Percentiles rank a stretch among this genome's conserved stretches.
Conservation (phyloP, 2,797 vertebrate genomes). For the Halcyon smyrnensis region DNA sequence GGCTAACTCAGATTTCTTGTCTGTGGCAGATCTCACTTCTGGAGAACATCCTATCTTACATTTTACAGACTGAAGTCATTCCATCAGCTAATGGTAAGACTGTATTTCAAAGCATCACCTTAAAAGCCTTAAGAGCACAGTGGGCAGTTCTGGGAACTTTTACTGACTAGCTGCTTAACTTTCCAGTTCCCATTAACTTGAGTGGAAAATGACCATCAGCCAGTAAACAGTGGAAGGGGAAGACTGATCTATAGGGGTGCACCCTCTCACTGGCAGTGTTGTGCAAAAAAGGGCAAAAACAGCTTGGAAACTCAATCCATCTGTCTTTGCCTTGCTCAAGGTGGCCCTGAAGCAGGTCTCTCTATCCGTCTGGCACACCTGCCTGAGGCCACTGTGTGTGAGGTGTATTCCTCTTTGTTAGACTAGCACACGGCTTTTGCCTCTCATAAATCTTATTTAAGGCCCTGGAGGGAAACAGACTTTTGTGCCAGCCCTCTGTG, state of each 20-base stretch:
- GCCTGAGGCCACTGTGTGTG: neutral
- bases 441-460: neutral
- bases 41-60: conserved; percentile 78
- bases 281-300: neutral
- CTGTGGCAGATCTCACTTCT: conserved; percentile 70
- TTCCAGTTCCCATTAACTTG: neutral
- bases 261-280: neutral
- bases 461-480: neutral
- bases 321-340: neutral
- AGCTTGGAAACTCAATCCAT: neutral
- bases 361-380: neutral
- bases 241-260: neutral
- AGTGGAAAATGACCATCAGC: neutral
- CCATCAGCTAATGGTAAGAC: conserved; percentile 76
- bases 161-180: neutral
- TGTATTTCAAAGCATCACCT: neutral
- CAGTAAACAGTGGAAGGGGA: neutral
- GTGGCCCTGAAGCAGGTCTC: neutral
- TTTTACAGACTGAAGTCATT: conserved; percentile 76
- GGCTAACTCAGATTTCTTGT: conserved; percentile 2
- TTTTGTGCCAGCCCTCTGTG: neutral
- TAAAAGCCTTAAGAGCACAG: neutral
- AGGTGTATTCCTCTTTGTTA: neutral
- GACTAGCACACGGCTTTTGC: neutral
- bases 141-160: neutral